phyloP scores from a whole-genome alignment of 2,888 invertebrate genomes.

The Sisyra terminalis region DNA sequence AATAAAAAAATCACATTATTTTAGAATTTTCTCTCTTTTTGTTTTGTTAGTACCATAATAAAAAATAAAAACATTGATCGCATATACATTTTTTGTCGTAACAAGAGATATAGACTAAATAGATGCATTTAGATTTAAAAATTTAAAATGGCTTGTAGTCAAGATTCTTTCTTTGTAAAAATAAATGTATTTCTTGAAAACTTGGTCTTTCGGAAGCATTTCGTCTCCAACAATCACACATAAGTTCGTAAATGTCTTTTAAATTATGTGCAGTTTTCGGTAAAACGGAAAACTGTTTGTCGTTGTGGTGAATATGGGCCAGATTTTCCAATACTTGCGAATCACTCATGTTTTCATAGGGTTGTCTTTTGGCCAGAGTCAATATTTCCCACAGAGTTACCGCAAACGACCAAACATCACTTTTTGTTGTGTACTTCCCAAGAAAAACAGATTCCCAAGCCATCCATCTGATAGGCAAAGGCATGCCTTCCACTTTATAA shows the following conservation, averaged over 20 bases:
- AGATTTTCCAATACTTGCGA: constrained; percentile 69
- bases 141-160: constrained; percentile 37
- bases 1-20: too few species aligned
- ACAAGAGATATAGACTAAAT: too few species aligned
- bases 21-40: too few species aligned
- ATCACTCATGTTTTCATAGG: constrained; percentile 60
- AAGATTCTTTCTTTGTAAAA: constrained; percentile 56
- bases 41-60: too few species aligned
- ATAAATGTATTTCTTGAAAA: constrained; percentile 67
- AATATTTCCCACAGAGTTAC: constrained; percentile 79
- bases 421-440: constrained; percentile 75
- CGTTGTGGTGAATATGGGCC: constrained; percentile 47
- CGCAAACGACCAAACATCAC: constrained; percentile 84
- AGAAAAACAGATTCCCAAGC: constrained; percentile 71
- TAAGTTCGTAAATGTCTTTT: constrained; percentile 69
- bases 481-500: constrained; percentile 63
- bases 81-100: too few species aligned
- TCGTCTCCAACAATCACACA: constrained; percentile 73
- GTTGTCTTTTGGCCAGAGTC: constrained; percentile 57
- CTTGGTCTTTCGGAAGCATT: constrained; percentile 57
- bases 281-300: constrained; percentile 41
- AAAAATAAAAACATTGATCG: too few species aligned
- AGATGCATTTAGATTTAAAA: too few species aligned
- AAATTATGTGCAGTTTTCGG: constrained; percentile 53
- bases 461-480: constrained; percentile 79